These are phyloP conservation scores for Crocallis elinguaria DNA, from an alignment of 2,888 invertebrate species.

Conservation along the genomic window DNA sequence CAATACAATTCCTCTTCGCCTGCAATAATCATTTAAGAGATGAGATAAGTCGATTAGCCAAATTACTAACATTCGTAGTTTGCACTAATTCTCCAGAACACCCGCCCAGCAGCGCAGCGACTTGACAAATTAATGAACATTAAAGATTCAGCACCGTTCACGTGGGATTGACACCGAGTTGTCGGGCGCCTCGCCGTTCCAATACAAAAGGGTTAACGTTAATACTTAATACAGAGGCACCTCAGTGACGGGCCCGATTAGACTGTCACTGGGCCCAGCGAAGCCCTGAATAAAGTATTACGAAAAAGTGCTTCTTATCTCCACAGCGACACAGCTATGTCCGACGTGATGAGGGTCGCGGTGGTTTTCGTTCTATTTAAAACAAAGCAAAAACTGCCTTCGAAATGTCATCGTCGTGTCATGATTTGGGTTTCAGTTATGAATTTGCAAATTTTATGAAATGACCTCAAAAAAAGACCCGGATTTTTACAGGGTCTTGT, in stretches of 20 bases:
- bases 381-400: slow-evolving; percentile 37
- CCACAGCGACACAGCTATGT: slow-evolving; percentile 54
- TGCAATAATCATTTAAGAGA: neutral
- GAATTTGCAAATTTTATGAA: slow-evolving; percentile 17
- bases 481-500: neutral
- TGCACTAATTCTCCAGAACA: neutral
- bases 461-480: neutral
- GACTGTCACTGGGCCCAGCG: slow-evolving; percentile 78
- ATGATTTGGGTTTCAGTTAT: slow-evolving; percentile 24
- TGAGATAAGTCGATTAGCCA: slow-evolving; percentile 2
- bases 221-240: slow-evolving; percentile 76
- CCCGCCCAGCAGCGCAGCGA: slow-evolving; percentile 40
- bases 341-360: slow-evolving; percentile 76
- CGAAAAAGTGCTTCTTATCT: slow-evolving; percentile 83
- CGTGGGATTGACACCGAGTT: slow-evolving; percentile 74
- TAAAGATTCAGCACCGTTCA: slow-evolving; percentile 71
- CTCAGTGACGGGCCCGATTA: slow-evolving; percentile 80
- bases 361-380: slow-evolving; percentile 34
- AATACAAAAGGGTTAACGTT: slow-evolving; percentile 80
- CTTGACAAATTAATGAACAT: slow-evolving; percentile 80
- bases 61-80: slow-evolving; percentile 6
- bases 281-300: slow-evolving; percentile 82
- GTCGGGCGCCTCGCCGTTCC: slow-evolving; percentile 64
- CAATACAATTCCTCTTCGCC: neutral
- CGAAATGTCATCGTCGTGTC: slow-evolving; percentile 29